phyloP scores from a whole-genome alignment of 2,113 vertebrate species.

The Cheilinus undulatus region DNA sequence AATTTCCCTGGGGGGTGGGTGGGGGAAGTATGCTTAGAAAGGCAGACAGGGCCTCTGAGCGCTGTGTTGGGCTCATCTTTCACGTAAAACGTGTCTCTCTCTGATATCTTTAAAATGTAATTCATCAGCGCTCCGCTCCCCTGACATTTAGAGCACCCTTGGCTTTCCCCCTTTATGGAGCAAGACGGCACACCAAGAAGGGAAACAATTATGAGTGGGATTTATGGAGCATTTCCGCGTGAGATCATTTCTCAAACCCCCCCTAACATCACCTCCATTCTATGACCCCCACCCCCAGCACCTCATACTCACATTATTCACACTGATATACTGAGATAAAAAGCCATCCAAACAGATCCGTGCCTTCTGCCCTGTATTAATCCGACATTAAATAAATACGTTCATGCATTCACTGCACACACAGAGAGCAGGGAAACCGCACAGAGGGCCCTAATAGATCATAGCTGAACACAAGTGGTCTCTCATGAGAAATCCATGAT shows the following conservation, averaged over 20 bases:
- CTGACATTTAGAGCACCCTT: conserved; percentile 81
- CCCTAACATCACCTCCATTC: conserved; percentile 34
- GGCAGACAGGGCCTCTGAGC: conserved; percentile 60
- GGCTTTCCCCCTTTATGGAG: conserved; percentile 79
- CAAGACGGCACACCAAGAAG: conserved; percentile 75
- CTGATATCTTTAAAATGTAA: conserved; percentile 84
- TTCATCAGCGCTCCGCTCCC: conserved; percentile 79
- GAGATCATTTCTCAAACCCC: conserved; percentile 70
- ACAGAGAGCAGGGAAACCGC: conserved; percentile 16
- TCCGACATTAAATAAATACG: conserved; percentile 44
- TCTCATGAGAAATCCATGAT: conserved; percentile 58
- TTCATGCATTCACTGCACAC: conserved; percentile 29
- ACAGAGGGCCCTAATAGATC: conserved; percentile 24
- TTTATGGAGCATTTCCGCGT: conserved; percentile 79
- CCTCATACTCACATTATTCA: conserved; percentile 66
- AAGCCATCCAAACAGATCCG: conserved; percentile 56
- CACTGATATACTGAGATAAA: conserved; percentile 65
- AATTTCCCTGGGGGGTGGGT: conserved; percentile 73
- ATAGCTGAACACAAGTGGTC: conserved; percentile 41
- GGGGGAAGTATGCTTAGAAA: conserved; percentile 56
- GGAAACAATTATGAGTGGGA: conserved; percentile 81
- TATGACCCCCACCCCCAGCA: conserved; percentile 43
- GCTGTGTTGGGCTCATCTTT: conserved; percentile 76
- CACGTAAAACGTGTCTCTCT: conserved; percentile 68
- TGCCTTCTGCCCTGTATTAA: conserved; percentile 60